Base-by-base conservation (phyloP, 2,113 vertebrate species). In the Aptenodytes forsteri region DNA sequence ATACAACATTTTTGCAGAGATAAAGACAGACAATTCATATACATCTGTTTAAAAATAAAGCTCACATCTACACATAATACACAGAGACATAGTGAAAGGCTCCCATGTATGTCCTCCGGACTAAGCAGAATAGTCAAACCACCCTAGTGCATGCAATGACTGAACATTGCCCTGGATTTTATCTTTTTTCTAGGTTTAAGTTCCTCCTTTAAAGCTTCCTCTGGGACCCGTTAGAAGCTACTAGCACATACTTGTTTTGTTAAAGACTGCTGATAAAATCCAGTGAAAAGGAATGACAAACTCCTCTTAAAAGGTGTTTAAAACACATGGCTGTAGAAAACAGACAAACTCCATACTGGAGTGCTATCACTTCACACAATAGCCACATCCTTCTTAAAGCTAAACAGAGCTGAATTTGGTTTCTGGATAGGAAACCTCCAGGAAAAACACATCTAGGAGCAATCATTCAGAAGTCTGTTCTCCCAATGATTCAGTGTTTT, bases 1-100 rank as follows among this genome's bases (percentile, higher is more conserved):
- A 49, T 30, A 83, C 10, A 75, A 32, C 3, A 23, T 49, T 91
- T 90, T 75, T 62, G 10, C 32, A 70, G 79, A 89, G 61, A 89
- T 87, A 87, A 93, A 89, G 83, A 90, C 89, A 85, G 77, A 80
- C 50, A 96, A 96, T 90, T 77, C 75, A 80, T 91, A 40, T 71
- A 76, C 3, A 18, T 70, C 54, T 93, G 40, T 66, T 94, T 91
- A 62, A 96, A 97, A 97, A 89, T 67, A 83, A 95, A 93, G 42
- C 17, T 90, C 83, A 69, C 52, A 58, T 86, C 72, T 89, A 76
- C 19, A 79, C 30, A 49, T 79, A 78, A 91, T 29, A 49, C 3
- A 3, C 27, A 58, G 36, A 82, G 82, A 59, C 42, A 52, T 78
- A 88, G 90, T 93, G 92, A 94, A 98, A 95, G 2, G 40, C 86